Base-by-base conservation (phyloP, 1,140 invertebrate genomes). In the Rhynchophorus ferrugineus region DNA sequence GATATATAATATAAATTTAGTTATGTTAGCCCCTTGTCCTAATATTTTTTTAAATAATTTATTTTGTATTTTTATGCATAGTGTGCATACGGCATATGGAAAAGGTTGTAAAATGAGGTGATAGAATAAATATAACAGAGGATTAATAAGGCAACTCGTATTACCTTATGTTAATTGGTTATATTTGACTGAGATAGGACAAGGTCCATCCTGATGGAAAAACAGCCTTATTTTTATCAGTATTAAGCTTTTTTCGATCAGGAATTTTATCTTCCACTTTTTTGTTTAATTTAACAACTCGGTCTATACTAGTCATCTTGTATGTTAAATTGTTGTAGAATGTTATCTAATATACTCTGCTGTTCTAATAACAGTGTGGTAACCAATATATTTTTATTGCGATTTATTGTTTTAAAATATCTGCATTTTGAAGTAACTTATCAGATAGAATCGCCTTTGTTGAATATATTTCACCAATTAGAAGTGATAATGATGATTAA, bases 231-330 rank as follows among this genome's bases (percentile, higher is more conserved):
- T 44, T 8, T 41, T 51, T 24, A 20, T 47, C 35, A 35, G 6
- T 49, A 43, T 18, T 42, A 3, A 17, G 13, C 17, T 42, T 44
- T 48, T 51, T 38, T 18, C 18, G 19, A 38, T 38, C 46, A 39
- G 42, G 53, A 37, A 49, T 44, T 37, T 48, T 19, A 22, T 37
- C 50, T 54, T 55, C 53, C 51, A 56, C 47, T 60, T 51, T 56
- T 55, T 55, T 29, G 24, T 29, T 29, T 60, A 52, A 49, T 56
- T 59, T 59, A 33, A 56, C 57, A 59, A 63, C 66, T 66, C 63
- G 60, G 61, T 65, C 66, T 60, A 57, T 63, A 65, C 66, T 68
- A 68, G 66, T 68, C 66, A 68, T 65, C 61, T 67, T 66, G 52
- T 68, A 65, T 58, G 54, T 65, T 65, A 57, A 66, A 61, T 63